These are phyloP conservation scores for Cyprinodon brontotheroides DNA, from an alignment of 2,113 vertebrate genomes.

Conservation along the genomic window DNA sequence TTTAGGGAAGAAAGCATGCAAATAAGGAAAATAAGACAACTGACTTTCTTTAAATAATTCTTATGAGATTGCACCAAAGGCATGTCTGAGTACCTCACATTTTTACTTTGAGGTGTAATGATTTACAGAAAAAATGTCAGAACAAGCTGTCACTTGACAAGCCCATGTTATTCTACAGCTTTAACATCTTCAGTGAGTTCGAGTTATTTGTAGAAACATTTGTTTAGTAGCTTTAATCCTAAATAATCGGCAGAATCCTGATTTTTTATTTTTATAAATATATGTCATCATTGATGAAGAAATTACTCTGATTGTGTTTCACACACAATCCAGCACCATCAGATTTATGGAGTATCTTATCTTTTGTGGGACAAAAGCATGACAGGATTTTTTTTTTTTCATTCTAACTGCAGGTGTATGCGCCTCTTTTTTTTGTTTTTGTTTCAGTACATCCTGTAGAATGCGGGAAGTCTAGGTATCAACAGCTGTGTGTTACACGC, in stretches of 20 bases:
- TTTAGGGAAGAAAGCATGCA: no score
- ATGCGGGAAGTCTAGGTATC: slow-evolving; percentile 69
- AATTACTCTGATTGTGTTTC: slow-evolving; percentile 34
- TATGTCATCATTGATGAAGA: slow-evolving; percentile 62
- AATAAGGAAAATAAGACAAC: no score
- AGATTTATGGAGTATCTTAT: slow-evolving; percentile 41
- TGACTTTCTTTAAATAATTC: no score
- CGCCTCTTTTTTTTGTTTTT: slow-evolving; percentile 54
- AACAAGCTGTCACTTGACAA: no score
- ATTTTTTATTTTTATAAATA: slow-evolving; percentile 2
- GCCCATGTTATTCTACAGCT: no score
- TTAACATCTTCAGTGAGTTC: no score
- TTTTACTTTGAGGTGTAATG: no score
- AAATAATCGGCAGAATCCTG: neutral
- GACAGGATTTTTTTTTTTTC: slow-evolving; percentile 38
- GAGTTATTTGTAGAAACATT: no score
- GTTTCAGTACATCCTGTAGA: slow-evolving; percentile 70
- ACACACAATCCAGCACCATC: slow-evolving; percentile 28
- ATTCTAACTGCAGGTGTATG: slow-evolving; percentile 41
- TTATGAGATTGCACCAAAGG: no score
- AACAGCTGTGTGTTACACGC: slow-evolving; percentile 76
- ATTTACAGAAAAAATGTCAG: no score
- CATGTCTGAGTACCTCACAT: no score
- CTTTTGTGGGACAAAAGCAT: slow-evolving; percentile 19
- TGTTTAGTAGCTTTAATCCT: neutral